Evolutionary conservation across 2,888 invertebrate genomes (phyloP).

Genomic region (Tyria jacobaeae): DNA sequence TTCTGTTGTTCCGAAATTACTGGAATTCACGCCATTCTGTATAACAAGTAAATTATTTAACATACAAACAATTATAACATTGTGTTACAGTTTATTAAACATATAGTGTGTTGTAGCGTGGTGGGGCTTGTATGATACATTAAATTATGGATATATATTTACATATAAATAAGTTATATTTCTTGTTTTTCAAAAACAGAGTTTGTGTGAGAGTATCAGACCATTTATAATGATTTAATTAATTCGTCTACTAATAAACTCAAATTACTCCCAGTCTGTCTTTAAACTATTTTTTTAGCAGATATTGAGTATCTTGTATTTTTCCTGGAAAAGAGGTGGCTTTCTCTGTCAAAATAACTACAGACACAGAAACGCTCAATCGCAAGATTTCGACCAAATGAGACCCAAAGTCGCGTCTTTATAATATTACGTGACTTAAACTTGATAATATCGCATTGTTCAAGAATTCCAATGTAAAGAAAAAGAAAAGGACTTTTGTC

Average conservation of each 20-base stretch:
- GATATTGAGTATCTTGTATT: too few species aligned
- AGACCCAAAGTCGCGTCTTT: not conserved
- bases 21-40: constrained; percentile 28
- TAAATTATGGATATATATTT: not conserved
- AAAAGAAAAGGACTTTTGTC: constrained; percentile 2
- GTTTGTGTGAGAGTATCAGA: too few species aligned
- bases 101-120: constrained; percentile 6
- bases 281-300: too few species aligned
- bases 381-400: too few species aligned
- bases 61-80: constrained; percentile 21
- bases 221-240: too few species aligned
- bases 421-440: not conserved
- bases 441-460: not conserved
- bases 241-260: too few species aligned
- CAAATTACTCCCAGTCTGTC: too few species aligned
- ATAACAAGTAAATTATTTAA: constrained; percentile 21
- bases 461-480: not conserved
- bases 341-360: too few species aligned
- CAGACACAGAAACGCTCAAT: too few species aligned
- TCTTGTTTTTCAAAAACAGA: too few species aligned
- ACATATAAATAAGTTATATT: too few species aligned
- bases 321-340: too few species aligned
- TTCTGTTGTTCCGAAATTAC: constrained; percentile 21
- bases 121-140: not conserved
- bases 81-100: constrained; percentile 16